Base-by-base conservation (phyloP, 2,113 vertebrate genomes). In the Pungitius pungitius region DNA sequence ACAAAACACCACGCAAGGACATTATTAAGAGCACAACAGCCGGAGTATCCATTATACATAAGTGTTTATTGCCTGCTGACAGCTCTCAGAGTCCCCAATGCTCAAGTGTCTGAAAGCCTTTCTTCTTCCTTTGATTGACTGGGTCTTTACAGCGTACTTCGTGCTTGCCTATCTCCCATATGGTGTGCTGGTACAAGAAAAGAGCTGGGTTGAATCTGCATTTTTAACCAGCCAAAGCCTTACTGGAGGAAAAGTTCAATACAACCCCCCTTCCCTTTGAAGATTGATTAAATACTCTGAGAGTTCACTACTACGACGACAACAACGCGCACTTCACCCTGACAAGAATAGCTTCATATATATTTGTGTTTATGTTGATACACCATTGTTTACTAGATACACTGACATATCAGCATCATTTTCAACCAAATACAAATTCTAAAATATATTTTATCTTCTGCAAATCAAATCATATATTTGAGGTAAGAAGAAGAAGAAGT, bases 141-240 rank as follows among this genome's bases (percentile, higher is more conserved):
- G 75, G 52, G 30, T 80, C 73, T 73, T 73, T 77, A 70, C 74
- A 77, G 72, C 83, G 39, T 40, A 65, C 70, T 82, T 56, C 64
- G 62, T 12, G 2, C 63, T 74, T 13, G 64, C 84, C 87, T 80
- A 88, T 92, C 85, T 90, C 83, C 91, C 91, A 92, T 92, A 92
- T 92, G 91, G 73, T 79, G 87, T 54, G 60, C 80, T 77, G 67
- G 45, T 76, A 49, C 64, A 84, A 62, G 57, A 87, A 82, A 77
- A 42, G 57, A 78, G 43, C 6, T 47, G 61, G 49, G 65, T 70
- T 47, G 42, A 79, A 81, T 72, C 63, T 60, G 39, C 70, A 77
- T 78, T 82, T 78, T 42, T 13, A 73, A 26, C 51, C 49, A 59
- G 49, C 76, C 74, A 69, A 20, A 49, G 45, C 45, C 45, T 40